Base-by-base conservation (phyloP, 2,888 invertebrate genomes). In the Epirrita christyi region DNA sequence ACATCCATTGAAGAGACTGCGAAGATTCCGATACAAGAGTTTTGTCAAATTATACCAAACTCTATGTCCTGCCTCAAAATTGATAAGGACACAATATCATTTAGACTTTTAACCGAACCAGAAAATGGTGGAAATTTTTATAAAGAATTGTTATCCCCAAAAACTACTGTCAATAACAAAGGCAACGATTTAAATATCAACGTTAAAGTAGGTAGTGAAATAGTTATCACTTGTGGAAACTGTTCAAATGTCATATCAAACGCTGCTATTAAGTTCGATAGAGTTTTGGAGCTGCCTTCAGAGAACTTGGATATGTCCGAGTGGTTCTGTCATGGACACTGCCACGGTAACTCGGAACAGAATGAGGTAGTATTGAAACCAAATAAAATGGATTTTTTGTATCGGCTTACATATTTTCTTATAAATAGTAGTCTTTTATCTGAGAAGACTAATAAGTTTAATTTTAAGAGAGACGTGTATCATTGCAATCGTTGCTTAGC, bases 271-370 rank as follows among this genome's bases (percentile, higher is more conserved):
- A 86, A 83, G 44, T 94, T 95, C 80, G 80, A 91, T 44, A 86
- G 94, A 62, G 85, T 95, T 69, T 79, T 95, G 58, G 94, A 95
- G 55, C 76, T 95, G 51, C 95, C 95, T 0, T 92, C 94, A 0
- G 88, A 91, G 11, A 93, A 92, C 79, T 81, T 93, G 55, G 94
- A 94, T 69, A 91, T 93, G 74, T 90, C 92, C 0, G 95, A 95
- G 62, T 95, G 94, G 94, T 95, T 94, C 75, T 95, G 95, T 70
- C 95, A 95, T 63, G 88, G 88, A 0, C 88, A 88, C 42, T 82
- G 85, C 3, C 81, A 86, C 21, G 78, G 79, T 0, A 71, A 77
- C 42, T 52, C 62, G 10, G 50, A 73, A 1, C 67, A 63, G 43
- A 63, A 63, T 11, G 76, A 78, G 32, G 64, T 70, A 58, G 61